phyloP scores from a whole-genome alignment of 2,888 invertebrate genomes.

The Endomychus coccineus region DNA sequence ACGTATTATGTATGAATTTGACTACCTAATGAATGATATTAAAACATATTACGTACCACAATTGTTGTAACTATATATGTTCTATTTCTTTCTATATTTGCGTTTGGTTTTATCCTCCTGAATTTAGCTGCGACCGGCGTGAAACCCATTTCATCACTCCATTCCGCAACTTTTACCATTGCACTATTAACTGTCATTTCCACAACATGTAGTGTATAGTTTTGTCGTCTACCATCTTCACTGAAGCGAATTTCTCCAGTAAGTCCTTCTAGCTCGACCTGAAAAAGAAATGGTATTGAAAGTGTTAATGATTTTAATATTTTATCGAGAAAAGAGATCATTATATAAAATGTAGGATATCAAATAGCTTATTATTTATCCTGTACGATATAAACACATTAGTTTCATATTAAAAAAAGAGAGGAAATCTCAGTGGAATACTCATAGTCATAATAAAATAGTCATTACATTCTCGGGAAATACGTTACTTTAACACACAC shows the following conservation, averaged over 20 bases:
- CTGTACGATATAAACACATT: too few relatives aligned
- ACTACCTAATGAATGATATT: too few relatives aligned
- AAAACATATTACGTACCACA: constrained; percentile 58
- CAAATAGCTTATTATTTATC: too few relatives aligned
- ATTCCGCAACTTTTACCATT: constrained; percentile 85
- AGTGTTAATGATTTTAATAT: too few relatives aligned
- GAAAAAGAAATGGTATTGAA: constrained; percentile 36
- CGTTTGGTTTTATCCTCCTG: constrained; percentile 60
- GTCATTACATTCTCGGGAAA: too few relatives aligned
- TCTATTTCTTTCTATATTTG: constrained; percentile 70
- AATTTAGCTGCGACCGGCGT: constrained; percentile 69
- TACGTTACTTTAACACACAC: too few relatives aligned
- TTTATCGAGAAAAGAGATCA: too few relatives aligned
- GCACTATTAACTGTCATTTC: constrained; percentile 92
- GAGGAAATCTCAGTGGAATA: too few relatives aligned
- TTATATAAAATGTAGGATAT: too few relatives aligned
- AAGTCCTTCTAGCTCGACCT: constrained; percentile 86
- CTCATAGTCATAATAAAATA: too few relatives aligned
- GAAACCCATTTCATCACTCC: constrained; percentile 76
- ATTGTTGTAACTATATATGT: constrained; percentile 84
- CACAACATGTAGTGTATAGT: constrained; percentile 83
- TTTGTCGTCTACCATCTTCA: constrained; percentile 80
- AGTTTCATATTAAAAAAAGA: too few relatives aligned
- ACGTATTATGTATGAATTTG: too few relatives aligned
- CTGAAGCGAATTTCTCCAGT: constrained; percentile 88